Base-by-base conservation (phyloP, 1,140 invertebrate genomes). In the Scylla paramamosain region DNA sequence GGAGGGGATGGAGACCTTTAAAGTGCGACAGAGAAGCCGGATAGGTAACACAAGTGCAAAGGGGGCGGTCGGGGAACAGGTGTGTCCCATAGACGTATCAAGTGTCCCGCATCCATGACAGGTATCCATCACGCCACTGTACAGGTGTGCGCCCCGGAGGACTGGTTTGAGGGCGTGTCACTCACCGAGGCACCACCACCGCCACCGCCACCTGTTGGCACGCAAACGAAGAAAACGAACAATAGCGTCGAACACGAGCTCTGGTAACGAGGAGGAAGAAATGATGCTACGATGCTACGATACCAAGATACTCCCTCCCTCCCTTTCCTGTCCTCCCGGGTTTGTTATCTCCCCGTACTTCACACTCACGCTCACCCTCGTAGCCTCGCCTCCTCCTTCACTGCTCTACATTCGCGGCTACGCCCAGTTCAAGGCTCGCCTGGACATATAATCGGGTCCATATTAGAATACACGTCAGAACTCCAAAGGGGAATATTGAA, bases 11-110 rank as follows among this genome's bases (percentile, higher is more conserved):
- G 67, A 77, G 67, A 77, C 67, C 67, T 77, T 25, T 77, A n/a
- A 77, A 77, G 67, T 77, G 67, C 67, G 25, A 77, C 67, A n/a
- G 20, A 77, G 67, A 77, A 77, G 67, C 67, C 67, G 67, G 67
- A 77, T 77, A 77, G 67, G n/a, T 77, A 20, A 77, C 67, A 77
- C 25, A 77, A 77, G 67, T 77, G 67, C 67, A 77, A 77, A 77
- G 67, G n/a, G 67, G 67, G 20, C 20, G 67, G 67, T 20, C 67
- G 67, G 25, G 52, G 25, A 77, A 77, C 67, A 77, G 67, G 67
- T 77, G 67, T 7, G 67, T 25, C 67, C 20, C 25, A 77, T 77
- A 77, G 6, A 77, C 6, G 67, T 77, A 77, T 77, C 67, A 77
- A 20, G 67, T 77, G 67, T 25, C 67, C n/a, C 67, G 67, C 6